Evolutionary conservation across 2,797 vertebrate genomes (phyloP).

Genomic region (Manis pentadactyla): DNA sequence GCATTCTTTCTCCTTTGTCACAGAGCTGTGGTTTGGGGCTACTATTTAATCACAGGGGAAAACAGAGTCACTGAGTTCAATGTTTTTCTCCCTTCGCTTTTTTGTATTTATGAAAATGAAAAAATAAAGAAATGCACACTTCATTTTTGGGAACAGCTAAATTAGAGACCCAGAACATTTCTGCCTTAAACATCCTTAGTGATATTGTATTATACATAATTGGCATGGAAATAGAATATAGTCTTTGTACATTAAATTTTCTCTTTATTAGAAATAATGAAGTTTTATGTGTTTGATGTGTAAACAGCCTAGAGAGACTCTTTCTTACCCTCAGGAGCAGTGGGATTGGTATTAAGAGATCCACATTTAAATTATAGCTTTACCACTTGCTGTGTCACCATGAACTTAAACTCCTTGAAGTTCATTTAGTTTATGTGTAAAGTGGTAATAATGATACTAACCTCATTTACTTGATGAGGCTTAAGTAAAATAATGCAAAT

Average conservation of each 20-base stretch:
- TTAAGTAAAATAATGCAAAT: slow-evolving; percentile 3
- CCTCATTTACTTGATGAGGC: neutral
- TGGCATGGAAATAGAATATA: neutral
- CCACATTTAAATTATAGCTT: neutral
- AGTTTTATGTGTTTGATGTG: neutral
- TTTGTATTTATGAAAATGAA: slow-evolving; percentile 34
- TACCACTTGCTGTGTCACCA: neutral
- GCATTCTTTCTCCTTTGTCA: neutral
- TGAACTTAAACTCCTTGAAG: neutral
- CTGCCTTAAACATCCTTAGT: neutral
- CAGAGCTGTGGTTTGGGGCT: slow-evolving; percentile 13
- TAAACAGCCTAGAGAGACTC: neutral
- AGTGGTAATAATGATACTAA: neutral
- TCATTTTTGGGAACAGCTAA: neutral
- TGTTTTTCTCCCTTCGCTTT: neutral
- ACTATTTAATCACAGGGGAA: neutral
- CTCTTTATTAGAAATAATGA: neutral
- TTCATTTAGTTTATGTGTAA: slow-evolving; percentile 1
- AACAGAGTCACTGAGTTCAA: neutral
- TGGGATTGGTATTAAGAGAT: neutral
- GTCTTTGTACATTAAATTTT: neutral
- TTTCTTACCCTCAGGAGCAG: neutral
- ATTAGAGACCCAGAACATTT: neutral
- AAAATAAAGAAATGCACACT: neutral
- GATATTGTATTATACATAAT: neutral